Base-by-base conservation (phyloP, 2,797 vertebrate species). In the Mormyrops boulengeri region DNA sequence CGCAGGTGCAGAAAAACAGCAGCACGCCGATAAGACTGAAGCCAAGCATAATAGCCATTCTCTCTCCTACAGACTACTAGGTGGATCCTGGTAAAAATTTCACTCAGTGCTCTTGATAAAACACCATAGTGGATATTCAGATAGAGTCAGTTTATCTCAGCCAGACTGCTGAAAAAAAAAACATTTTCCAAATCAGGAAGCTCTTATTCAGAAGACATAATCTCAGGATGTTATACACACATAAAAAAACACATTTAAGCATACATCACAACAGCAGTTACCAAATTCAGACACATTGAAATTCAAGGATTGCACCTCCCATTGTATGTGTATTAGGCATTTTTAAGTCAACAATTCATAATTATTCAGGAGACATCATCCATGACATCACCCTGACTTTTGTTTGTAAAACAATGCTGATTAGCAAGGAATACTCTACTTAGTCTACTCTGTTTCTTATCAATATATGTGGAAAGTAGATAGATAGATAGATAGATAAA, bases 151-250 rank as follows among this genome's bases (percentile, higher is more conserved):
- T 87, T 60, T 57, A 87, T 87, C 52, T 87, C 22, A 17, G 53
- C 85, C 85, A 60, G 85, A 34, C 85, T 26, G 34, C n/a, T n/a
- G 34, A 30, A 44, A 53, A 87, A 55, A 57, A 87, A 30, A 30
- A 19, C 38, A 80, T 80, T 80, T 80, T 80, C 77, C n/a, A 85
- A 85, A 55, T 53, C 53, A 87, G 85, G 85, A 87, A 87, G 53
- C 53, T 60, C 85, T 53, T 30, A 87, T 87, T 57, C 22, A 38
- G 52, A 41, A 57, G 53, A 14, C 53, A 87, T 87, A 87, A 87
- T 87, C 85, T 87, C 85, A 87, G 85, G 85, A 87, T 57, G 85
- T 87, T 41, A 57, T 2, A 44, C 6, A 87, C 30, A 17, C 26
- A 87, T 57, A 12, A 26, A 52, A 44, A 87, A 87, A 87, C 17